Base-by-base conservation (phyloP, 2,888 invertebrate species). In the Priocnemis perturbator region DNA sequence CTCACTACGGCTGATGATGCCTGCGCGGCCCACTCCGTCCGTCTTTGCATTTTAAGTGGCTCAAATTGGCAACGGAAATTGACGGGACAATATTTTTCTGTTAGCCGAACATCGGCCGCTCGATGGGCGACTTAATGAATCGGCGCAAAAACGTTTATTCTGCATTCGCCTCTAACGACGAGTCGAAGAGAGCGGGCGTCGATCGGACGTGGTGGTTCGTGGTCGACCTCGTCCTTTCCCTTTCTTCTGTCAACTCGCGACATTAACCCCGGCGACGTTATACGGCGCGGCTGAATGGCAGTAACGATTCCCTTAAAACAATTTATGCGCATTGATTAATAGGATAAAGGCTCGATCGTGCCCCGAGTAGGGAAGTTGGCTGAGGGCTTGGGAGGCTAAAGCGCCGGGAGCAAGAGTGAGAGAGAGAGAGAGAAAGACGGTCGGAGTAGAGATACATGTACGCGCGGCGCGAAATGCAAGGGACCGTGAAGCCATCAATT, bases 241-340 rank as follows among this genome's bases (percentile, higher is more conserved):
- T 37, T 37, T 37, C 37, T 37, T 74, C 73, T 69, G 67, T 74
- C 71, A 53, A 47, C 70, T 78, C 77, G 78, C 78, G 78, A 79
- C 78, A 79, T 78, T 78, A 78, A 78, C 77, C 77, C 69, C 70
- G 67, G 61, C 71, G 63, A 53, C 71, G 71, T 74, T 79, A 79
- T 68, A 71, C 66, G 71, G 69, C 61, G 67, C 61, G 80, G 73
- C 76, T 71, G 78, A 79, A 75, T 73, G 80, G 75, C 79, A 71
- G 79, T 78, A 79, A 79, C 79, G 79, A 80, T 79, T 80, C 81
- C 74, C 78, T 79, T 79, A 79, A 79, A 80, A 80, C 80, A 79
- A 79, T 79, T 79, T 79, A 79, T 79, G 79, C 79, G 81, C 79
- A 80, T 80, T 81, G 79, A 80, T 81, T 80, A 81, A 81, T 81